phyloP scores from a whole-genome alignment of 2,888 invertebrate genomes.

The Argynnis bischoffii region DNA sequence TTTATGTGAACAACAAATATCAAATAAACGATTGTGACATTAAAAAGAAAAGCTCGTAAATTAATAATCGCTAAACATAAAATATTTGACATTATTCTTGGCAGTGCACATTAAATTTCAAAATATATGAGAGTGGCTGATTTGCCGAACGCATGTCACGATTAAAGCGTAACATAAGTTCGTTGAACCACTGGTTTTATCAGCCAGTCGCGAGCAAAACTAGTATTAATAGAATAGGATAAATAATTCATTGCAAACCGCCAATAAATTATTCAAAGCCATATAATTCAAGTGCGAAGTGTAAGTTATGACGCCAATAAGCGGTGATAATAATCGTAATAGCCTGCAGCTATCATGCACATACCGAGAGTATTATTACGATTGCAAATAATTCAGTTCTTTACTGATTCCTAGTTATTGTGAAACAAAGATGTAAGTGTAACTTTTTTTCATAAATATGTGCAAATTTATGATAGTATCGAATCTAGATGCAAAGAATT shows the following conservation, averaged over 20 bases:
- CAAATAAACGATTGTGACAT: too few species aligned
- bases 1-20: not conserved
- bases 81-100: slow-evolving; percentile 5
- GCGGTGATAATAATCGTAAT: slow-evolving; percentile 38
- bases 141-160: slow-evolving; percentile 34
- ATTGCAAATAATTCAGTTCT: slow-evolving; percentile 26
- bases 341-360: slow-evolving; percentile 31
- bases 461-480: too few species aligned
- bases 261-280: slow-evolving; percentile 36
- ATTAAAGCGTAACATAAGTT: slow-evolving; percentile 30
- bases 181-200: slow-evolving; percentile 36
- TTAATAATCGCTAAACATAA: too few species aligned
- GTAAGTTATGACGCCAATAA: slow-evolving; percentile 42
- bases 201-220: slow-evolving; percentile 32
- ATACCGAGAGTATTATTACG: slow-evolving; percentile 23
- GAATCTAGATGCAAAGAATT: too few species aligned
- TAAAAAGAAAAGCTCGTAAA: too few species aligned
- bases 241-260: slow-evolving; percentile 35
- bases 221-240: slow-evolving; percentile 37
- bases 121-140: slow-evolving; percentile 30
- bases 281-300: slow-evolving; percentile 36
- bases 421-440: slow-evolving; percentile 13
- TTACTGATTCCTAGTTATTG: slow-evolving; percentile 1
- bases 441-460: too few species aligned
- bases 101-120: slow-evolving; percentile 19